Evolutionary conservation across 1,140 invertebrate genomes (phyloP).

Genomic region (Euwallacea similis): DNA sequence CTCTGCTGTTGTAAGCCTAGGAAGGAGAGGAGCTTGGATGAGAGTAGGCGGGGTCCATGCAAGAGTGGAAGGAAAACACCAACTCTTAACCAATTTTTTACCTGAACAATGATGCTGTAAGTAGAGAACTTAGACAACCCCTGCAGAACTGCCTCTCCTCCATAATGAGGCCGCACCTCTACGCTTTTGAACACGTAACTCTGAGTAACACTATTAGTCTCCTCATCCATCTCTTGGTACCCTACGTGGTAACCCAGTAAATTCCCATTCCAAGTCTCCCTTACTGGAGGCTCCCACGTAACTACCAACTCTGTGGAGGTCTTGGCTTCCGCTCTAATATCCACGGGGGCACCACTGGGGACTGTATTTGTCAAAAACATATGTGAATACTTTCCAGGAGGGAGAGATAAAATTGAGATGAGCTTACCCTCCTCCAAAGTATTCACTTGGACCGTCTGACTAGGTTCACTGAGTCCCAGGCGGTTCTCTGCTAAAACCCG

Average conservation of each 20-base stretch:
- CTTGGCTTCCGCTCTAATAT: conserved; percentile 82
- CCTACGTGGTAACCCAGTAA: conserved; percentile 94
- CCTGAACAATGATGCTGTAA: conserved; percentile 87
- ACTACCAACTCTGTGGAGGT: conserved; percentile 88
- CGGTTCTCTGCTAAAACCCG: conserved; percentile 87
- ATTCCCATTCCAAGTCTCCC: conserved; percentile 88
- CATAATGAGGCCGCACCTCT: conserved; percentile 66
- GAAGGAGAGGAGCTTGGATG: too few species aligned
- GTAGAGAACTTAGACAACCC: conserved; percentile 82
- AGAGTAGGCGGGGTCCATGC: too few species aligned
- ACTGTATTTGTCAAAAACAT: conserved; percentile 58
- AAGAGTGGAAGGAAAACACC: too few species aligned
- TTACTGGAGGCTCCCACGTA: conserved; percentile 85
- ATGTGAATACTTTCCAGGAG: too few species aligned
- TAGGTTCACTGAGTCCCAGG: conserved; percentile 83
- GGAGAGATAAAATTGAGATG: not conserved
- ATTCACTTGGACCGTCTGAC: conserved; percentile 77
- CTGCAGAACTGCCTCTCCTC: conserved; percentile 65
- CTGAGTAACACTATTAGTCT: conserved; percentile 52
- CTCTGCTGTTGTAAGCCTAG: conserved; percentile 84
- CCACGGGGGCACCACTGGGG: conserved; percentile 81
- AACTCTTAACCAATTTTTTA: conserved; percentile 19
- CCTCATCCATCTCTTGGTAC: conserved; percentile 67
- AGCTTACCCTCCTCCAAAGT: conserved; percentile 75
- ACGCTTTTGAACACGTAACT: conserved; percentile 74